A percentile compares a stretch with the other conserved stretches of the same genome.
Conservation (phyloP, 2,888 invertebrate genomes). For the Aricia artaxerxes region DNA sequence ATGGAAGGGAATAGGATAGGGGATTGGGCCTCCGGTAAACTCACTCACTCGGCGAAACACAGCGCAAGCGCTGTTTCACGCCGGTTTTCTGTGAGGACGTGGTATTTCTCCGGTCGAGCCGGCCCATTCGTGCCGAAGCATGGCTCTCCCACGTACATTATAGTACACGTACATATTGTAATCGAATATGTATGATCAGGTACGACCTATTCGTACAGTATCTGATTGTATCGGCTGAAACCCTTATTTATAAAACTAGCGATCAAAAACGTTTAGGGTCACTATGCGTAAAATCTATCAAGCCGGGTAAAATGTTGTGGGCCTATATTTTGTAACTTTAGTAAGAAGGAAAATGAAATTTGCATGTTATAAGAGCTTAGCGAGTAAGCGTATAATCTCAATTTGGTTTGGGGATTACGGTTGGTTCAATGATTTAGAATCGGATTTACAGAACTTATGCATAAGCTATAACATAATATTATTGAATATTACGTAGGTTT, state of each 20-base stretch:
- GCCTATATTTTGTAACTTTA: slow-evolving; percentile 15
- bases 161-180: neutral
- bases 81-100: no score
- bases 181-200: neutral
- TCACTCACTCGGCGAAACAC: no score
- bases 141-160: no score
- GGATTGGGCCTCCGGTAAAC: no score
- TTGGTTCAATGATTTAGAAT: slow-evolving; percentile 29
- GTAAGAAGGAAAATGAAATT: slow-evolving; percentile 17
- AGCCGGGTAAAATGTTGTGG: neutral
- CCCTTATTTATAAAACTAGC: neutral
- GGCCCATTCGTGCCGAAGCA: no score
- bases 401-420: slow-evolving; percentile 24
- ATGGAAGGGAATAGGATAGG: no score
- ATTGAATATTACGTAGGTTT: neutral
- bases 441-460: slow-evolving; percentile 19
- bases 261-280: neutral
- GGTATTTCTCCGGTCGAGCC: no score
- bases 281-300: slow-evolving; percentile 13
- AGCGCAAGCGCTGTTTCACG: no score
- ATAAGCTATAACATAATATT: slow-evolving; percentile 14
- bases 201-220: neutral
- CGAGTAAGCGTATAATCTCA: slow-evolving; percentile 27
- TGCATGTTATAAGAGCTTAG: slow-evolving; percentile 25
- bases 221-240: neutral